phyloP scores from a whole-genome alignment of 1,140 invertebrate genomes.

The Atopsyche davidsoni region DNA sequence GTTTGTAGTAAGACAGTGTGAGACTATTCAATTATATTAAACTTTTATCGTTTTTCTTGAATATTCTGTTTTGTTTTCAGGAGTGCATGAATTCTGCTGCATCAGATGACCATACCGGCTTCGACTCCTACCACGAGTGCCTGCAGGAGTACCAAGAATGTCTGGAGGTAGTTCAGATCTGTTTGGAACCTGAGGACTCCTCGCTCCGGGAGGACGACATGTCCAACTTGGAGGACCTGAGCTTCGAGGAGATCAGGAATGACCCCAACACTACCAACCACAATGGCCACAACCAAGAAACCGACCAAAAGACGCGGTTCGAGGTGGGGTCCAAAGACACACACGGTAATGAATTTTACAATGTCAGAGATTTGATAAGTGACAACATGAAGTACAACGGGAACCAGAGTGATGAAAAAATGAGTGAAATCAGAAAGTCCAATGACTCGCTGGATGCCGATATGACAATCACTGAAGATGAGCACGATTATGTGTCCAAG shows the following conservation, averaged over 20 bases:
- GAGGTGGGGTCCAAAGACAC: slow-evolving; percentile 12
- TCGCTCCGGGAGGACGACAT: slow-evolving; percentile 46
- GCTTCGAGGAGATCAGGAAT: slow-evolving; percentile 42
- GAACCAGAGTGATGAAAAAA: slow-evolving; percentile 13
- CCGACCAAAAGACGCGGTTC: slow-evolving; percentile 29
- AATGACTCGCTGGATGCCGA: slow-evolving; percentile 45
- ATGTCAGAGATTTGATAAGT: slow-evolving; percentile 25
- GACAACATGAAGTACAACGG: slow-evolving; percentile 29
- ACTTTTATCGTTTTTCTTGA: neutral
- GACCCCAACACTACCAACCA: slow-evolving; percentile 24
- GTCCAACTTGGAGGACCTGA: slow-evolving; percentile 43
- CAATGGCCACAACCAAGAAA: slow-evolving; percentile 16
- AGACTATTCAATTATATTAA: too few species aligned
- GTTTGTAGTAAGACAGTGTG: too few species aligned
- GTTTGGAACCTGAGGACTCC: slow-evolving; percentile 48
- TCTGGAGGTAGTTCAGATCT: slow-evolving; percentile 53
- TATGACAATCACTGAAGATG: slow-evolving; percentile 48
- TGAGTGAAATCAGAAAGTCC: slow-evolving; percentile 34
- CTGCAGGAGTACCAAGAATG: slow-evolving; percentile 57
- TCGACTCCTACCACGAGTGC: slow-evolving; percentile 56
- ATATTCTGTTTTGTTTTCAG: slow-evolving; percentile 33
- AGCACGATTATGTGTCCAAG: slow-evolving; percentile 35
- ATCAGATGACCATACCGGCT: slow-evolving; percentile 52
- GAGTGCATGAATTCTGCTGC: slow-evolving; percentile 49
- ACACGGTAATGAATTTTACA: slow-evolving; percentile 23